Evolutionary conservation across 1,140 invertebrate species (phyloP).

Genomic region (Ridgeia piscesae): DNA sequence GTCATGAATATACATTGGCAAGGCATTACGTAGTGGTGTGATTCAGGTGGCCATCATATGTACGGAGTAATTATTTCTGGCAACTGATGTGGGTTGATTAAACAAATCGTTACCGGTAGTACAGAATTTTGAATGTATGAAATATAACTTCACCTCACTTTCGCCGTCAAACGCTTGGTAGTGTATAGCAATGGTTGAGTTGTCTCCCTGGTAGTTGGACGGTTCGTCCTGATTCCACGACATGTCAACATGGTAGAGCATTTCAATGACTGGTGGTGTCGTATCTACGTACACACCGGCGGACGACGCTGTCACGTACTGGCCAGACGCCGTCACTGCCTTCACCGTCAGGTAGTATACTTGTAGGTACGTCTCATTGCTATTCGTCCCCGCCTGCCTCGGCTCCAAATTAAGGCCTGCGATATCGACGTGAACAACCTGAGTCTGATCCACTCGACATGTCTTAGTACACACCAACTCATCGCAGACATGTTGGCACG

Average conservation of each 20-base stretch:
- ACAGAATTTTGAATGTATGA: too few species aligned
- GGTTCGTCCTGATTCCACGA: background rate
- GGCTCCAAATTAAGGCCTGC: background rate
- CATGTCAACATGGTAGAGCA: background rate
- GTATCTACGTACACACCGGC: constrained; percentile 6
- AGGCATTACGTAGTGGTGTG: too few species aligned
- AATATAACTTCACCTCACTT: constrained; percentile 16
- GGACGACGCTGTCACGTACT: background rate
- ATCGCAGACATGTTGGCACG: background rate
- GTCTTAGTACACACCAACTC: background rate
- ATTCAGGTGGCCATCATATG: too few species aligned
- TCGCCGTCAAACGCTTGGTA: background rate
- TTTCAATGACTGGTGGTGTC: constrained; percentile 8
- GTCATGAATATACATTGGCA: too few species aligned
- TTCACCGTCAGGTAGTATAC: background rate
- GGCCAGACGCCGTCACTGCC: background rate
- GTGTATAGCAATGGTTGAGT: background rate
- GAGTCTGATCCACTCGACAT: background rate
- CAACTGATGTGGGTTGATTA: too few species aligned
- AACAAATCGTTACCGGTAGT: too few species aligned
- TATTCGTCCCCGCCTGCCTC: background rate
- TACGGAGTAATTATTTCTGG: too few species aligned
- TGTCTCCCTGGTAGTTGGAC: background rate
- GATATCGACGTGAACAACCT: background rate
- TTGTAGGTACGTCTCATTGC: background rate